Percentiles rank a stretch among this genome's conserved stretches.
These are phyloP conservation scores for Syngnathus floridae DNA, from an alignment of 2,113 vertebrate genomes.

Conservation along the genomic window DNA sequence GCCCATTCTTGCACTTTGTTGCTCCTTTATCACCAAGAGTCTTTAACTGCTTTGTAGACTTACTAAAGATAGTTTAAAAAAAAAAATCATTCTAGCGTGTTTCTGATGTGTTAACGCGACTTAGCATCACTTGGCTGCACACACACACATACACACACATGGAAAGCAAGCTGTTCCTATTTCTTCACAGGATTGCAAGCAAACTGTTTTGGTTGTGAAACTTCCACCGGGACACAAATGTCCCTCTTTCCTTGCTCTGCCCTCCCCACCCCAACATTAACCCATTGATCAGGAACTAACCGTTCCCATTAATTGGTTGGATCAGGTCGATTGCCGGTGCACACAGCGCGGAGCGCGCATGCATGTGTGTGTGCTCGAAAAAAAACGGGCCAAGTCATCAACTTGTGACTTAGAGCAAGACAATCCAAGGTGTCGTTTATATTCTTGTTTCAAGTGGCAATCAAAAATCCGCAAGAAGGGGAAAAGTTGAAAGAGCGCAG, in stretches of 20 bases:
- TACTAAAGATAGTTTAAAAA: conserved; percentile 25
- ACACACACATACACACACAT: no score
- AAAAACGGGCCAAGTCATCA: not conserved
- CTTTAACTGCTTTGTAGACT: conserved; percentile 3
- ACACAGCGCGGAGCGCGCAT: conserved; percentile 39
- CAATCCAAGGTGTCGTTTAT: not conserved
- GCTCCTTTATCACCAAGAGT: not conserved
- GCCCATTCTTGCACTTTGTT: not conserved
- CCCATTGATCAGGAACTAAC: conserved; percentile 67
- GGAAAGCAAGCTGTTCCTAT: not conserved
- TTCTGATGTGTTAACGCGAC: conserved; percentile 22
- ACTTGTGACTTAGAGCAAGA: not conserved
- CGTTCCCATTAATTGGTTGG: conserved; percentile 64
- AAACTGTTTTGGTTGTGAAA: no score
- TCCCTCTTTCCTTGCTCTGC: not conserved
- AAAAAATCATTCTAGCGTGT: conserved; percentile 20
- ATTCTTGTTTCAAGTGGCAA: not conserved
- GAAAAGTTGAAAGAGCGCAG: no score
- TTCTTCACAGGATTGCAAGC: no score
- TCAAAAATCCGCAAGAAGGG: no score
- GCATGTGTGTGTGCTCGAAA: not conserved
- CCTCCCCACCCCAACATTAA: conserved; percentile 36
- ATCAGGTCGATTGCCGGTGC: conserved; percentile 63
- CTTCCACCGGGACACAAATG: not conserved
- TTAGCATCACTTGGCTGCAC: conserved; percentile 25